A percentile compares a stretch with the other conserved stretches of the same genome.
Evolutionary conservation across 2,113 vertebrate species (phyloP).

Genomic region (Siphamia tubifer): DNA sequence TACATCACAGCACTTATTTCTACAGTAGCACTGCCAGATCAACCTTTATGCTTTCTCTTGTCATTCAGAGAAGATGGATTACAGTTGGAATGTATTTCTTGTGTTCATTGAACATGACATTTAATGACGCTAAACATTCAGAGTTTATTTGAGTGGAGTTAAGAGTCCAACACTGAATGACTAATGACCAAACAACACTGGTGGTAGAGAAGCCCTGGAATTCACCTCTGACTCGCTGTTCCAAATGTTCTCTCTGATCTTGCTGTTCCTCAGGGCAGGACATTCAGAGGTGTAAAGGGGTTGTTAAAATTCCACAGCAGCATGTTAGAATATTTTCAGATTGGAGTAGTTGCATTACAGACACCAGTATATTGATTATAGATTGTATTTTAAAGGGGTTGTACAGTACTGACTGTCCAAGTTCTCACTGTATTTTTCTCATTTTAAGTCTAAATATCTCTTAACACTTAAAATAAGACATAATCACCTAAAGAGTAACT

Average conservation of each 20-base stretch:
- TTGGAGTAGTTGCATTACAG: background rate
- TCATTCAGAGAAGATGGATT: background rate
- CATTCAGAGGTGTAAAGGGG: conserved; percentile 34
- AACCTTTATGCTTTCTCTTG: background rate
- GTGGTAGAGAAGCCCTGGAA: conserved; percentile 12
- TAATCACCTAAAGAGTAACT: no score
- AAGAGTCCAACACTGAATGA: background rate
- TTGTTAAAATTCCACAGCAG: conserved; percentile 29
- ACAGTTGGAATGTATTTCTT: background rate
- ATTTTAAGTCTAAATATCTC: no score
- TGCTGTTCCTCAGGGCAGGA: conserved; percentile 17
- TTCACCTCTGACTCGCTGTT: conserved; percentile 26
- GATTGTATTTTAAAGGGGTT: background rate
- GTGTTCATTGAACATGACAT: background rate
- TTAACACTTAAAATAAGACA: no score
- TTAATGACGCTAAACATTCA: background rate
- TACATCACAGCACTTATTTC: background rate
- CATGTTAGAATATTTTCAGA: background rate
- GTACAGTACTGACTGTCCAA: no score
- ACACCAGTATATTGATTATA: background rate
- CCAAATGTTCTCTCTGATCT: conserved; percentile 37
- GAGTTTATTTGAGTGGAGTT: background rate
- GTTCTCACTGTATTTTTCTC: no score
- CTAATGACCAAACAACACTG: background rate
- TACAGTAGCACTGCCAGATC: background rate